A percentile compares a stretch with the other conserved stretches of the same genome.
Conservation (phyloP, 2,888 invertebrate genomes). For the Endomychus coccineus region DNA sequence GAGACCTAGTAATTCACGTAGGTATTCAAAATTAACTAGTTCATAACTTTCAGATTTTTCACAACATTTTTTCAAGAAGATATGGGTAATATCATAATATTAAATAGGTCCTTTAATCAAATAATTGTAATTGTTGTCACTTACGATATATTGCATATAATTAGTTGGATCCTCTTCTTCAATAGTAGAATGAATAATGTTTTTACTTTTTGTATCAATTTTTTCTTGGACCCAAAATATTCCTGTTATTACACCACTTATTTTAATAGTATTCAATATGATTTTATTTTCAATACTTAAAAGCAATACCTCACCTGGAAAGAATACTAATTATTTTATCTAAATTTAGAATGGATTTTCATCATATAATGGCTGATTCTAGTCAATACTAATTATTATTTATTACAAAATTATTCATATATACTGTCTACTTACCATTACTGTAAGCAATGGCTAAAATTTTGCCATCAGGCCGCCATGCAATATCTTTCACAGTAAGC, state of each 20-base stretch:
- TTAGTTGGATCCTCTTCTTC: slow-evolving; percentile 29
- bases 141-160: slow-evolving; percentile 36
- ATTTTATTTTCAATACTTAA: slow-evolving; percentile 84
- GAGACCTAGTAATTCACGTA: too few species aligned
- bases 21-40: too few species aligned
- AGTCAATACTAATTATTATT: too few species aligned
- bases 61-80: too few species aligned
- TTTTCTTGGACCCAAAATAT: slow-evolving; percentile 58
- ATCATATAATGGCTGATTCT: too few species aligned
- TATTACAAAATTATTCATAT: too few species aligned
- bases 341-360: too few species aligned
- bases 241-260: slow-evolving; percentile 59
- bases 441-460: slow-evolving; percentile 67
- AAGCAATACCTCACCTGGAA: slow-evolving; percentile 58
- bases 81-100: too few species aligned
- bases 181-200: slow-evolving; percentile 4
- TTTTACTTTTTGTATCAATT: slow-evolving; percentile 24
- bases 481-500: slow-evolving; percentile 65
- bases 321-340: background rate
- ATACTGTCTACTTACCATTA: slow-evolving; percentile 53
- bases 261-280: slow-evolving; percentile 58
- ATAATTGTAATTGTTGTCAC: too few species aligned
- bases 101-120: too few species aligned
- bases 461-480: slow-evolving; percentile 95
- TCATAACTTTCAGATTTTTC: too few species aligned